These are phyloP conservation scores for Lasiommata megera DNA, from an alignment of 2,888 invertebrate species.

Conservation along the genomic window DNA sequence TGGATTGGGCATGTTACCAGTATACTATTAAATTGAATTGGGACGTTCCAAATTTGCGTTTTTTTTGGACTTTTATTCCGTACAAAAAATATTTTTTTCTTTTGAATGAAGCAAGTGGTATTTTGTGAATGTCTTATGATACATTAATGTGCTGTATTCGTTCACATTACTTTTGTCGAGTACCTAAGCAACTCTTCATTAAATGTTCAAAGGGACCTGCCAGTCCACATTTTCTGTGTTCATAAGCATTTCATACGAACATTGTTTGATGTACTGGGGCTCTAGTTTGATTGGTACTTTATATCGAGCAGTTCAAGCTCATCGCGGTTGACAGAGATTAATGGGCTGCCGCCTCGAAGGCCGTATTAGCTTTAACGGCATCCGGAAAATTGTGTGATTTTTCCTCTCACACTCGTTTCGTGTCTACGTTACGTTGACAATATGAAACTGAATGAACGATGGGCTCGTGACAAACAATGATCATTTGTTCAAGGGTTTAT, in stretches of 20 bases:
- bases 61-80: no score
- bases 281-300: constrained; percentile 55
- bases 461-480: constrained; percentile 31
- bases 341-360: constrained; percentile 65
- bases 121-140: no score
- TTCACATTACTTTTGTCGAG: constrained; percentile 51
- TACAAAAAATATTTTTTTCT: no score
- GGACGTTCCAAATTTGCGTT: not conserved
- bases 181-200: constrained; percentile 51
- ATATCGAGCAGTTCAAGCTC: constrained; percentile 61
- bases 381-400: constrained; percentile 76
- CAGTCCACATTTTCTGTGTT: constrained; percentile 39
- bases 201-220: constrained; percentile 49
- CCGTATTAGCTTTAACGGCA: constrained; percentile 75
- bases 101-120: no score
- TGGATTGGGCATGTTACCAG: constrained; percentile 47
- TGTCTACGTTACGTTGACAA: constrained; percentile 59
- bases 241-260: constrained; percentile 46
- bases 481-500: constrained; percentile 11
- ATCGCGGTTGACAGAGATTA: constrained; percentile 74
- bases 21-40: constrained; percentile 22
- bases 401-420: constrained; percentile 66
- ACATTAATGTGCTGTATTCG: no score
- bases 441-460: constrained; percentile 50
- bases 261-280: constrained; percentile 48